phyloP scores from a whole-genome alignment of 23 tunicate species.

The Trididemnum clinides region DNA sequence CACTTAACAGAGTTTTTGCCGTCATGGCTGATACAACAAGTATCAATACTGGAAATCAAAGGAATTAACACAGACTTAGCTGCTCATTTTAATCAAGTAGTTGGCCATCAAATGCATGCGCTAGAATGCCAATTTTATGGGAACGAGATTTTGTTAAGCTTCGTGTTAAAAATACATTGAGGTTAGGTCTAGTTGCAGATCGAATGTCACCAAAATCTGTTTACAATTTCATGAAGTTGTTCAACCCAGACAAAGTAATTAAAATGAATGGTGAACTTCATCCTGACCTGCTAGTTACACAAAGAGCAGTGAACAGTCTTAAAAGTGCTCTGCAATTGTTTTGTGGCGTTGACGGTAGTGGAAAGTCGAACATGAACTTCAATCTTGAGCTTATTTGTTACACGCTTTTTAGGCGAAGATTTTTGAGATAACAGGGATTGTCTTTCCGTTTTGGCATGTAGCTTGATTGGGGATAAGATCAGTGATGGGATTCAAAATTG shows the following conservation, averaged over 20 bases:
- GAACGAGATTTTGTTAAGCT: not conserved
- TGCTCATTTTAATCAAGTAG: not conserved
- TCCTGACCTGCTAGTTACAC: not conserved
- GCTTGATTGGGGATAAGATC: not conserved
- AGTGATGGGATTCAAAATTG: too few species aligned
- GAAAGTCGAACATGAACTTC: too few species aligned
- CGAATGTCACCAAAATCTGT: not conserved
- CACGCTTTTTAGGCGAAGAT: not conserved
- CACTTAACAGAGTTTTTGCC: not conserved
- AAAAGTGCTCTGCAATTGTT: not conserved
- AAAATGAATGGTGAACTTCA: too few species aligned
- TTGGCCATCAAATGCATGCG: not conserved
- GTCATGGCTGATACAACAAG: conserved; percentile 18
- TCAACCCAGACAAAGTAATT: not conserved
- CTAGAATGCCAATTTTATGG: not conserved
- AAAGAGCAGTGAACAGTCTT: not conserved
- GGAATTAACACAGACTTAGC: not conserved
- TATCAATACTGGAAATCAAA: not conserved
- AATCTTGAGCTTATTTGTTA: too few species aligned
- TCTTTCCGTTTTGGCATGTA: not conserved
- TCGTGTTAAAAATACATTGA: not conserved
- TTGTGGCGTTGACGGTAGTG: not conserved
- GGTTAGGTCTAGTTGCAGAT: not conserved
- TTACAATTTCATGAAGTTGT: not conserved
- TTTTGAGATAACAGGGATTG: not conserved